A percentile compares a stretch with the other conserved stretches of the same genome.
Conservation (phyloP, 2,113 vertebrate genomes). For the Sminthopsis crassicaudata region DNA sequence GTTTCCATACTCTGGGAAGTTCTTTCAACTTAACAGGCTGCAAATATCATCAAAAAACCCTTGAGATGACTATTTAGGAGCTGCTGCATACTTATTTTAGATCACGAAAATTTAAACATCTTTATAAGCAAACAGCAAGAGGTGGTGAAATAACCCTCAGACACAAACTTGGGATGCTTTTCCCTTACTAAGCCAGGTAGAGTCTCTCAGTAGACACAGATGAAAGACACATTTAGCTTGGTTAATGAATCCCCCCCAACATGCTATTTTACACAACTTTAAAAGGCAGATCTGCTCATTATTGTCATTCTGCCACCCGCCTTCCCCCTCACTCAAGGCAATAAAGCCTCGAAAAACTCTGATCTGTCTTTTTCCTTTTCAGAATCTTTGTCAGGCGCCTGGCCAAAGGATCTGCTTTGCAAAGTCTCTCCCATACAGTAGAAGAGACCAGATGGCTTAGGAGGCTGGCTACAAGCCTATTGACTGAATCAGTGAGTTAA, state of each 20-base stretch:
- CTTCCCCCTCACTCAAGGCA: not conserved
- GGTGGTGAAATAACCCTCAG: conserved; percentile 36
- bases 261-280: conserved; percentile 22
- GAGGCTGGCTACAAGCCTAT: conserved; percentile 16
- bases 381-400: conserved; percentile 37
- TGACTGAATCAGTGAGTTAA: conserved; percentile 9
- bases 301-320: conserved; percentile 10
- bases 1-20: conserved; percentile 16
- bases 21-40: conserved; percentile 39
- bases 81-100: conserved; percentile 33
- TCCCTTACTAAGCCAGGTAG: conserved; percentile 15
- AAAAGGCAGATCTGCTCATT: not conserved
- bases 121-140: conserved; percentile 44
- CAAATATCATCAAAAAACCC: conserved; percentile 24
- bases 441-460: conserved; percentile 58
- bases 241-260: conserved; percentile 14
- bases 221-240: conserved; percentile 36
- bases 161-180: conserved; percentile 14
- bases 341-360: conserved; percentile 40
- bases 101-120: conserved; percentile 33
- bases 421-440: conserved; percentile 5
- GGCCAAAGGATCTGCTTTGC: not conserved
- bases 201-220: conserved; percentile 37
- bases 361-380: conserved; percentile 56
- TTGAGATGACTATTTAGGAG: conserved; percentile 20